These are phyloP conservation scores for Pterophyllum scalare DNA, from an alignment of 2,113 vertebrate species.

Conservation along the genomic window DNA sequence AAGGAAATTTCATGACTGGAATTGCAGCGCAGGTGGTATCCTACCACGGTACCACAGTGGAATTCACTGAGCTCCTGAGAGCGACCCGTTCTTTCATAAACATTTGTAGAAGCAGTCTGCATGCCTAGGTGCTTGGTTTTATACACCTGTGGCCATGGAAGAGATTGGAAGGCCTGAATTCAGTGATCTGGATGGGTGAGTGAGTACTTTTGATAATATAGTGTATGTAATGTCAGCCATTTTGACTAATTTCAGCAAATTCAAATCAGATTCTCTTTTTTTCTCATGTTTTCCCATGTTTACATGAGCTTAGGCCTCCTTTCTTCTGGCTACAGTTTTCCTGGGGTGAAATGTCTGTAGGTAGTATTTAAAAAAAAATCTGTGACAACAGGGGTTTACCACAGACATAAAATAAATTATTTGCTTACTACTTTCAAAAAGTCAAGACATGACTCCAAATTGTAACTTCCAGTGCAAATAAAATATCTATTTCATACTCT, in stretches of 20 bases:
- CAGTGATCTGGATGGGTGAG: no score
- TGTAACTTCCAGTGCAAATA: not conserved
- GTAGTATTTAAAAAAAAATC: slow-evolving; percentile 13
- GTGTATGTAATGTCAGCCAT: not conserved
- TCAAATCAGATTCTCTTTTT: not conserved
- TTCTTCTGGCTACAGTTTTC: slow-evolving; percentile 11
- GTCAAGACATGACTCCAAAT: not conserved
- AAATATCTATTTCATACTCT: not conserved
- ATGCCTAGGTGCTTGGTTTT: no score
- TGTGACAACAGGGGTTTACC: slow-evolving; percentile 22
- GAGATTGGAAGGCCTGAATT: no score
- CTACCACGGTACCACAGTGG: no score
- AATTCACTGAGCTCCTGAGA: no score
- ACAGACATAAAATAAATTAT: slow-evolving; percentile 19
- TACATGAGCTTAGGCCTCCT: slow-evolving; percentile 8
- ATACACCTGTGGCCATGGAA: no score
- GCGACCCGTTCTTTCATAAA: no score
- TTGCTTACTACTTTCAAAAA: no score
- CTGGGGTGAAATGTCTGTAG: slow-evolving; percentile 11
- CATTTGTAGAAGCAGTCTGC: no score
- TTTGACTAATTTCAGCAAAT: not conserved
- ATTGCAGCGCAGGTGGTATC: no score
- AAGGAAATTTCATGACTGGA: no score
- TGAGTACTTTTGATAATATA: no score
- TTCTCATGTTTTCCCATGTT: slow-evolving; percentile 12